These are phyloP conservation scores for Melanotaenia parkinsoni DNA, from an alignment of 2,797 vertebrate species.

Conservation along the genomic window DNA sequence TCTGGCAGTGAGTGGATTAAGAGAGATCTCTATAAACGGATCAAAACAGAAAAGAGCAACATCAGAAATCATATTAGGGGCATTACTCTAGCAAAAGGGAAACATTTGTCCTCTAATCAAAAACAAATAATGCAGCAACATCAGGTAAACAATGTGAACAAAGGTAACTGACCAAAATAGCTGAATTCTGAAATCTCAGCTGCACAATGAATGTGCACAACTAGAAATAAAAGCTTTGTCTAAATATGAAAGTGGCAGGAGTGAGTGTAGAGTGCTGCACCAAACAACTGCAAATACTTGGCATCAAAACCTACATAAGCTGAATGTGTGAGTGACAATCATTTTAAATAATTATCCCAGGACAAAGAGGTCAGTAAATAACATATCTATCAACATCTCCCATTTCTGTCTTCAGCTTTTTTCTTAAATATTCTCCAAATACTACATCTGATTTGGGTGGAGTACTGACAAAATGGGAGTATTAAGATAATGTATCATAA, in stretches of 20 bases:
- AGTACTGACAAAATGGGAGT: slow-evolving; percentile 8
- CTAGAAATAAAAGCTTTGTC: not conserved
- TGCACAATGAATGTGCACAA: not conserved
- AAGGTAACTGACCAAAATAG: slow-evolving; percentile 11
- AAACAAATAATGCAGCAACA: not conserved
- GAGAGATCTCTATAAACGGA: slow-evolving; percentile 51
- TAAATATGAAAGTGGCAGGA: not conserved
- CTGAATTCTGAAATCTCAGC: no score
- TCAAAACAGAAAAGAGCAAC: slow-evolving; percentile 32
- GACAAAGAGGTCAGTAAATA: slow-evolving; percentile 1
- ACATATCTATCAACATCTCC: slow-evolving; percentile 36
- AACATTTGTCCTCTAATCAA: slow-evolving; percentile 7
- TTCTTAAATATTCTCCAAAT: slow-evolving; percentile 15
- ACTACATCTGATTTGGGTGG: slow-evolving; percentile 35
- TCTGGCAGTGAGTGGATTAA: slow-evolving; percentile 42
- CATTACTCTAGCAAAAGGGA: slow-evolving; percentile 23
- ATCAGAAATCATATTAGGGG: slow-evolving; percentile 33
- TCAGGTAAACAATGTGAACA: not conserved
- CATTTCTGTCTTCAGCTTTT: slow-evolving; percentile 4
- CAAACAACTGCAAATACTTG: not conserved
- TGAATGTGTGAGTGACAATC: not conserved
- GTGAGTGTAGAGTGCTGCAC: not conserved
- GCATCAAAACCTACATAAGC: not conserved
- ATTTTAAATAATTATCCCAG: slow-evolving; percentile 14
- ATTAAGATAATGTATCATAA: slow-evolving; percentile 21